A percentile compares a stretch with the other conserved stretches of the same genome.
phyloP scores from a whole-genome alignment of 2,797 vertebrate genomes.

The Coluber constrictor region DNA sequence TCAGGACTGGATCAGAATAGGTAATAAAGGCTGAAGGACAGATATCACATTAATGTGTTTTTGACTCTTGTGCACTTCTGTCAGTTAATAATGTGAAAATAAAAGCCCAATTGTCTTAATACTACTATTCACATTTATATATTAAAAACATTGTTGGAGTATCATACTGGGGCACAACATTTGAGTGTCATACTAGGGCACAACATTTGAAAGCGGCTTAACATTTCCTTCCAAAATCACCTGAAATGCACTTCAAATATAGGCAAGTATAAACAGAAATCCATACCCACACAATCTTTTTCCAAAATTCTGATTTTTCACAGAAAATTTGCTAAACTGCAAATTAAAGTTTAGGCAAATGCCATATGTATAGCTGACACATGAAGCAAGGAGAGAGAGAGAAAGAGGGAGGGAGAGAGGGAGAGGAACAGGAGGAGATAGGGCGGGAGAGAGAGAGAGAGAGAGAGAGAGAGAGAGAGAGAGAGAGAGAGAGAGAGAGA shows the following conservation, averaged over 20 bases:
- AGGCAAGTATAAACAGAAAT: not conserved
- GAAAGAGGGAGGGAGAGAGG: not conserved
- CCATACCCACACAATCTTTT: not conserved
- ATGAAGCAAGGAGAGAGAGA: not conserved
- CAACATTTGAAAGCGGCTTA: not conserved
- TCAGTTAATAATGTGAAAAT: not conserved
- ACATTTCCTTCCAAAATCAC: not conserved
- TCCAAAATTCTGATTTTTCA: not conserved
- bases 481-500: not conserved
- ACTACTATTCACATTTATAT: not conserved
- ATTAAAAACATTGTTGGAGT: not conserved
- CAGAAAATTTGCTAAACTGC: not conserved
- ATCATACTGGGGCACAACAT: not conserved
- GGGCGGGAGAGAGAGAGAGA: not conserved
- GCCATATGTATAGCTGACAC: not conserved
- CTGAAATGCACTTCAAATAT: not conserved
- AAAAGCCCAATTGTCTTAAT: not conserved
- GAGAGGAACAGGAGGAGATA: accelerated
- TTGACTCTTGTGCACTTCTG: not conserved
- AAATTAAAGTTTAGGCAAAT: not conserved
- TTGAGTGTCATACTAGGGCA: not conserved
- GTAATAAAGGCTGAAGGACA: not conserved
- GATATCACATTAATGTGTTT: not conserved
- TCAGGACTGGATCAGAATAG: not conserved
- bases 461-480: not conserved